Evolutionary conservation across 2,113 vertebrate species (phyloP).

Genomic region (Rhadina sibilatrix): DNA sequence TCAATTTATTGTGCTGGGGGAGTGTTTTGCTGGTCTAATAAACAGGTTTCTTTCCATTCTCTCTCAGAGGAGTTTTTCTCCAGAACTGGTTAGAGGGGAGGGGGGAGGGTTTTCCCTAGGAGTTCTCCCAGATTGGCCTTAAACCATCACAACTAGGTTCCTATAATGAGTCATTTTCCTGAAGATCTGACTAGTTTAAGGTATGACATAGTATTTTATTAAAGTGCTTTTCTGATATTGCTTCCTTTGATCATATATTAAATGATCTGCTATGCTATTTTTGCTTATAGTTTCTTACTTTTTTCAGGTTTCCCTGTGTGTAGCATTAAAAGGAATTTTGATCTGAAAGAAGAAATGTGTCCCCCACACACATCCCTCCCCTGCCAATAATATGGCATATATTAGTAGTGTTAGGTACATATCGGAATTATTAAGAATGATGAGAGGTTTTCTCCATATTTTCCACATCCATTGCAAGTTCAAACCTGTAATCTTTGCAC

Average conservation of each 20-base stretch:
- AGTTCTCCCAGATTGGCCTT: no score
- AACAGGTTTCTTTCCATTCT: no score
- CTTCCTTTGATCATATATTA: not conserved
- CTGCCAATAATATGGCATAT: accelerated
- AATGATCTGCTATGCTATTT: not conserved
- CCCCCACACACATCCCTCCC: not conserved
- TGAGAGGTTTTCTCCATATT: not conserved
- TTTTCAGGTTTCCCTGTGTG: not conserved
- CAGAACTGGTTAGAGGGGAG: no score
- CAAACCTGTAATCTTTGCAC: not conserved
- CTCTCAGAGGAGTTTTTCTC: no score
- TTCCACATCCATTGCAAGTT: not conserved
- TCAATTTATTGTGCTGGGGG: no score
- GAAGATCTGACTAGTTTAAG: not conserved
- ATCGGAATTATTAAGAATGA: not conserved
- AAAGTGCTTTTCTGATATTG: not conserved
- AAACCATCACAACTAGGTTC: no score
- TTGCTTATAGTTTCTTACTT: not conserved
- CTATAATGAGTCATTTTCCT: not conserved
- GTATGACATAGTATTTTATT: not conserved
- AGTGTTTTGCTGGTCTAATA: no score
- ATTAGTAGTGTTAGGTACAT: not conserved
- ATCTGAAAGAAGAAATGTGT: not conserved
- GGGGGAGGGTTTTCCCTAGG: no score
- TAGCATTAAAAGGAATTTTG: not conserved